phyloP scores from a whole-genome alignment of 92 coral and sea anemone genomes.

The Umimayanthus kanabou region DNA sequence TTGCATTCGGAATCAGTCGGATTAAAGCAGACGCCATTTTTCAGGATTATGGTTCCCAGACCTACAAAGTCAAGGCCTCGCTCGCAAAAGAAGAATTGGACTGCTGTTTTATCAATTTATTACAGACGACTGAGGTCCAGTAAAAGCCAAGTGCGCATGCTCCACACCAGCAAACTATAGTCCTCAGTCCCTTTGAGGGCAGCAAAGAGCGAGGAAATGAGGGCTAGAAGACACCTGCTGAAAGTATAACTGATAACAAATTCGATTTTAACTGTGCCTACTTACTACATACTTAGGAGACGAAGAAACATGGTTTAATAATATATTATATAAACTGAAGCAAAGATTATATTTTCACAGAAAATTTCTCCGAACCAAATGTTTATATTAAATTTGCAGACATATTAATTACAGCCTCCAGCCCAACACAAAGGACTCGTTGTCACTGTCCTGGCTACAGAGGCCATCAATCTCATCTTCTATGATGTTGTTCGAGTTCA shows the following conservation, averaged over 20 bases:
- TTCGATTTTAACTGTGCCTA: neutral
- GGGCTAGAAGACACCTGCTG: neutral
- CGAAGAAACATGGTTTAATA: neutral
- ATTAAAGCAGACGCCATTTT: too few relatives aligned
- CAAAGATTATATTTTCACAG: neutral
- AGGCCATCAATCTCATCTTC: constrained; percentile 5
- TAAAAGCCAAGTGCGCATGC: too few relatives aligned
- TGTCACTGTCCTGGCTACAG: constrained; percentile 19
- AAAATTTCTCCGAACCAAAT: neutral
- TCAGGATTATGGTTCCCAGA: too few relatives aligned
- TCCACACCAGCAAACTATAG: too few relatives aligned
- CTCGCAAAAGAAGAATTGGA: too few relatives aligned
- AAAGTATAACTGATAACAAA: too few relatives aligned
- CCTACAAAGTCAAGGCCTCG: too few relatives aligned
- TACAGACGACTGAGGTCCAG: too few relatives aligned
- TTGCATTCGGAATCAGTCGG: too few relatives aligned
- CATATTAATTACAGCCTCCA: neutral
- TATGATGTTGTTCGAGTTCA: neutral
- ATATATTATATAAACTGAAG: neutral
- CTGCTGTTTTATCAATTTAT: too few relatives aligned
- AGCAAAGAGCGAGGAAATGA: neutral
- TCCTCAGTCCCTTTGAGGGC: too few relatives aligned
- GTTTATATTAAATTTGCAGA: neutral
- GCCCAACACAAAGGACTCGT: constrained; percentile 41
- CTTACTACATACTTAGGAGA: too few relatives aligned